These are phyloP conservation scores for Drosophila santomea DNA, from an alignment of 1,140 invertebrate species.

Conservation along the genomic window DNA sequence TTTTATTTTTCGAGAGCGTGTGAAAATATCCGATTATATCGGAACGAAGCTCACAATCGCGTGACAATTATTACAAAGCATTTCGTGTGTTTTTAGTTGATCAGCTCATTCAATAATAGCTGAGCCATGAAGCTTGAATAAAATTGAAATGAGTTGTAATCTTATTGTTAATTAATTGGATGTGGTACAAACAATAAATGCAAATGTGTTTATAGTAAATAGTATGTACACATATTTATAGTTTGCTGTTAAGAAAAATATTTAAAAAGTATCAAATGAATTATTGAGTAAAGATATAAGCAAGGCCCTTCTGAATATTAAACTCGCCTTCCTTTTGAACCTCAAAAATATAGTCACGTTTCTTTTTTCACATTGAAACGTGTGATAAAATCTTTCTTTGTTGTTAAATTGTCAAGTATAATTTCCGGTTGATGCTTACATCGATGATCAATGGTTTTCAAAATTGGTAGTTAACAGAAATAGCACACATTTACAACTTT, in stretches of 20 bases:
- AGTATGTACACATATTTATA: too few species aligned
- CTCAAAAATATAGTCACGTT: conserved; percentile 23
- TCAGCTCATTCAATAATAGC: neutral
- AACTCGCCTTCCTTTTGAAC: neutral
- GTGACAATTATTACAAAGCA: too few species aligned
- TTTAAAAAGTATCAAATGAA: too few species aligned
- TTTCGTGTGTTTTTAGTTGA: neutral
- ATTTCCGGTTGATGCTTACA: conserved; percentile 10
- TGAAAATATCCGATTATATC: too few species aligned
- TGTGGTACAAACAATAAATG: too few species aligned
- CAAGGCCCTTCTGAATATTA: neutral
- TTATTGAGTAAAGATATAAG: neutral
- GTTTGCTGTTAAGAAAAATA: too few species aligned
- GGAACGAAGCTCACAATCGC: neutral
- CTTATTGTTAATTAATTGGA: neutral
- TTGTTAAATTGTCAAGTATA: neutral
- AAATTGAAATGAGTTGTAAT: neutral
- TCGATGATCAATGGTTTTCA: neutral
- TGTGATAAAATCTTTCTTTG: conserved; percentile 9
- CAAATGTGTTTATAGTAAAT: too few species aligned
- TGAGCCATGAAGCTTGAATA: neutral
- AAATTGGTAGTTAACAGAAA: too few species aligned
- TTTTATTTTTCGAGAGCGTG: too few species aligned
- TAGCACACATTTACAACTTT: too few species aligned
- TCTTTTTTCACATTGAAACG: conserved; percentile 4